Base-by-base conservation (phyloP, 2,113 vertebrate genomes). In the Oceanodroma tethys region DNA sequence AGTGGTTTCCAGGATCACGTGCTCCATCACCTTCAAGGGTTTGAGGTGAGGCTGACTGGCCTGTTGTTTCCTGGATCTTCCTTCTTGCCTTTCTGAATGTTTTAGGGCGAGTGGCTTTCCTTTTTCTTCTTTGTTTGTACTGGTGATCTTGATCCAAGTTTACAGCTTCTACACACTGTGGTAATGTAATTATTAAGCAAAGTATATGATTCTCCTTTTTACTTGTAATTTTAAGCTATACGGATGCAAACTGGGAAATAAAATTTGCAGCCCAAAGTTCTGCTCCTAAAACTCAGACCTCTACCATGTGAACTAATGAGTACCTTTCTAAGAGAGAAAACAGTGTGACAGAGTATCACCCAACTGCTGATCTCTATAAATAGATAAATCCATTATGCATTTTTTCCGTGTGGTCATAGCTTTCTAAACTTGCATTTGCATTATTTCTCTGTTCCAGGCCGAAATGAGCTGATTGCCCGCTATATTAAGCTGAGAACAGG, bases 401-500 rank as follows among this genome's bases (percentile, higher is more conserved):
- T 32, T 88, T 80, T 75, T 56, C 2, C 0, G 36, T 53, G 36
- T 6, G 9, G 7, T 66, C 29, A 14, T 11, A 60, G 27, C 34
- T 90, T 82, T 78, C 50, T 93, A 13, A 94, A 55, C 42, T 22
- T 25, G 2, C 34, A 1, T 89, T 79, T 88, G 25, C 21, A 32
- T 95, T 95, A 78, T 75, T 96, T 76, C 74, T 78, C 47, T 63
- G 19, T 96, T 96, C 18, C 97, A 99, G 99, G 99, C 98, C 98
- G 99, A 47, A 99, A 99, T 55, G 99, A 99, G 97, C 97, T 99
- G 95, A 99, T 99, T 34, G 99, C 99, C 62, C 98, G 99, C 53
- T 99, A 99, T 93, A 99, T 99, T 98, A 99, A 99, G 97, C 98
- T 99, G 70, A 98, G 99, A 91, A 99, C 99, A 10, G 99, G 99